Evolutionary conservation across 2,797 vertebrate species (phyloP), one percentile per base, ranked within the genome.

Genomic region (Microctenopoma lineatum): DNA sequence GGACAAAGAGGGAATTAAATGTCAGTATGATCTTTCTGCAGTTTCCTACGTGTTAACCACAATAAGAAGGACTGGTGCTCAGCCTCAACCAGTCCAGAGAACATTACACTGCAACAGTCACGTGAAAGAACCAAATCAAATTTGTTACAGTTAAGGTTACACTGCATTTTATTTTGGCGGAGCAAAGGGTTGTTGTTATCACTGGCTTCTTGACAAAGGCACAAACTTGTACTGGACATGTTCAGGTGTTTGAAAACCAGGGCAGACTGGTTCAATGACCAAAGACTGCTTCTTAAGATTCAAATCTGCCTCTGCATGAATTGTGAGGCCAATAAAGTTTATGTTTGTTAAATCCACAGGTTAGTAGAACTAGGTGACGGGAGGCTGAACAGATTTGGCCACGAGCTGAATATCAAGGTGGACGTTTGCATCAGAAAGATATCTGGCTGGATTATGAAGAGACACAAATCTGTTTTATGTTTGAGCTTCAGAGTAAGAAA

Each of bases 401-500:
- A 25, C n/a, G 45, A 59, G 3, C 11, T 26, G 27, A 18, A 44
- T 21, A 10, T 59, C 18, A 18, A 32, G 45, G 44, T 26, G 0
- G 45, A 25, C n/a, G 51, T 41, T 42, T n/a, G 5, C 39, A 16
- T 45, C 25, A 52, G n/a, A 55, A 27, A 47, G 50, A 48, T 6
- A 15, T 51, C 2, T 51, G 59, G 3, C 36, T 63, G 53, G 38
- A 45, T 27, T 70, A 11, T 27, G 59, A 64, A 54, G 60, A 70
- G 32, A 59, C 42, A 13, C 18, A 46, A n/a, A 44, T 16, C 44
- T 44, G 44, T 13, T 5, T 16, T 14, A 21, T 27, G 29, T 47
- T 59, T 59, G 32, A 65, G 45, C 46, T 66, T 54, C 52, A 51
- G 36, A 21, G 42, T 42, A 46, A 71, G 65, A 58, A 36, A 46